Evolutionary conservation across 1,140 invertebrate genomes (phyloP).

Genomic region (Triops longicaudatus): DNA sequence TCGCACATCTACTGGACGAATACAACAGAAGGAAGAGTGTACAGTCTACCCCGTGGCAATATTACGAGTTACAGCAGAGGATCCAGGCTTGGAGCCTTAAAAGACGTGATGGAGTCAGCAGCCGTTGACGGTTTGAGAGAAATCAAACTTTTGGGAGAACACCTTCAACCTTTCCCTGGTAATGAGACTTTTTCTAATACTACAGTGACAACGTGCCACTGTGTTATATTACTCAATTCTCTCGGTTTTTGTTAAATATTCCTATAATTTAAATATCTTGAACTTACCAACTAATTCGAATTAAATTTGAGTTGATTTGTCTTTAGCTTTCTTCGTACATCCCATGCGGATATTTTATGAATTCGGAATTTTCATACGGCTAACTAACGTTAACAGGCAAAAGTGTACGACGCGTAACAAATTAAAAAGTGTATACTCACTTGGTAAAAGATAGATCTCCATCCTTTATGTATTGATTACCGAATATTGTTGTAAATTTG

Average conservation of each 20-base stretch:
- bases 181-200: background rate
- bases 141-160: constrained; percentile 7
- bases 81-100: background rate
- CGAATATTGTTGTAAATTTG: too few species aligned
- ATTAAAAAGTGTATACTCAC: too few species aligned
- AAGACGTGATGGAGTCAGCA: background rate
- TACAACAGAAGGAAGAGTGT: constrained; percentile 49
- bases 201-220: background rate
- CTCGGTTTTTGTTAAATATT: background rate
- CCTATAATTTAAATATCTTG: background rate
- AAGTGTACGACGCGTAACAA: too few species aligned
- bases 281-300: too few species aligned
- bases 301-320: too few species aligned
- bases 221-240: background rate
- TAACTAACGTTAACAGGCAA: too few species aligned
- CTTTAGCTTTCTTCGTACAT: too few species aligned
- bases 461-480: too few species aligned
- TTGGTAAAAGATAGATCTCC: too few species aligned
- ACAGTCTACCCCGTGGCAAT: constrained; percentile 33
- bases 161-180: constrained; percentile 19
- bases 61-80: background rate
- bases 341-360: too few species aligned
- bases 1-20: constrained; percentile 43
- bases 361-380: too few species aligned
- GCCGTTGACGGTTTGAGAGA: background rate